Evolutionary conservation across 2,113 vertebrate species (phyloP).

Genomic region (Myotis brandtii): DNA sequence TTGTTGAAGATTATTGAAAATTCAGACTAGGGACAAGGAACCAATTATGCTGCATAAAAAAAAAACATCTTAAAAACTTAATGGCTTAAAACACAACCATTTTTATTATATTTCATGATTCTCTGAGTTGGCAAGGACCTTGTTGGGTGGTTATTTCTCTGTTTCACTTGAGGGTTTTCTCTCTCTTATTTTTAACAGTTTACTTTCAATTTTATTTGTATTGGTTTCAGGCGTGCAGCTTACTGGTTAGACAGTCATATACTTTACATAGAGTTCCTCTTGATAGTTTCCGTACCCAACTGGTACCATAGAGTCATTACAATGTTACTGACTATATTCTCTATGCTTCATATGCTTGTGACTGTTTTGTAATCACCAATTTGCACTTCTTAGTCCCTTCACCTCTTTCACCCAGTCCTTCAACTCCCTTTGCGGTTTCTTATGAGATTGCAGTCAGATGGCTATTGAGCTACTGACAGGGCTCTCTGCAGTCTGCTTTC

Average conservation of each 20-base stretch:
- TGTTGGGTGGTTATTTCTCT: background rate
- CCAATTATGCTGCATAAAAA: background rate
- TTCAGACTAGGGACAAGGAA: background rate
- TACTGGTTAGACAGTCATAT: background rate
- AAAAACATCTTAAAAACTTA: background rate
- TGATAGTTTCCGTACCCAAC: background rate
- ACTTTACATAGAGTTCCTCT: background rate
- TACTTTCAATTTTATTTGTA: background rate
- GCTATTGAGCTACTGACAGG: background rate
- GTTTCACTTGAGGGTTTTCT: background rate
- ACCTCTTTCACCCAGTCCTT: background rate
- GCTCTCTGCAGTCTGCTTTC: background rate
- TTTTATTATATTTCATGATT: conserved; percentile 27
- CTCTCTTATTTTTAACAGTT: background rate
- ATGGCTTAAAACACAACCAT: background rate
- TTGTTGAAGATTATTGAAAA: background rate
- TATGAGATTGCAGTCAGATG: background rate
- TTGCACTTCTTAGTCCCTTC: background rate
- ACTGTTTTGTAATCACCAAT: background rate
- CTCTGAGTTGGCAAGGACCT: background rate
- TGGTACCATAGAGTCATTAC: background rate
- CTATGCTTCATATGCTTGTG: background rate
- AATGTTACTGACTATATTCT: background rate
- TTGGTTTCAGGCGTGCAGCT: background rate
- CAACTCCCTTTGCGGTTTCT: background rate